Conservation (phyloP, 2,888 invertebrate genomes). For the Cantharis flavilabris region DNA sequence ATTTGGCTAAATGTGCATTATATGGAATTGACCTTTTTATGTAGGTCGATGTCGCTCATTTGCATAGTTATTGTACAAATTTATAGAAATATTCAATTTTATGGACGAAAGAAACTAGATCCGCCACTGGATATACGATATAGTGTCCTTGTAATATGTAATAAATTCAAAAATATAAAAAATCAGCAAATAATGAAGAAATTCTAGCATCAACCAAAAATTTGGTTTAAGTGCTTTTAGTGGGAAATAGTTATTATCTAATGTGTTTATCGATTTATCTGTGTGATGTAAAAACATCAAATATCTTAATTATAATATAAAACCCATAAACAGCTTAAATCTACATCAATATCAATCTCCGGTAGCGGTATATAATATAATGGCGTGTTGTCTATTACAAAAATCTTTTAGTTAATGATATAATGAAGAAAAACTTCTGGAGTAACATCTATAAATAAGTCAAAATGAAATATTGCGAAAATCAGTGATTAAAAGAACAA, state of each 20-base stretch:
- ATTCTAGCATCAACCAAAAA: background rate
- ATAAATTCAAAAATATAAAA: no score
- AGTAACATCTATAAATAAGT: background rate
- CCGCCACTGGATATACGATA: no score
- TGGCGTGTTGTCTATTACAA: background rate
- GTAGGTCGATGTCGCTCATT: no score
- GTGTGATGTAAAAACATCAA: background rate
- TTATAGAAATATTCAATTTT: no score
- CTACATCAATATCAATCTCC: background rate
- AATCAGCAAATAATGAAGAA: no score
- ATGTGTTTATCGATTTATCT: background rate
- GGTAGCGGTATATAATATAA: background rate
- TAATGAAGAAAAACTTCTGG: background rate
- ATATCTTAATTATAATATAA: background rate
- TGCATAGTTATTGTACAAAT: no score
- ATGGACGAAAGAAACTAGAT: no score
- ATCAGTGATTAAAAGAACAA: background rate
- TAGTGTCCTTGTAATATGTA: no score
- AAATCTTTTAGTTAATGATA: background rate
- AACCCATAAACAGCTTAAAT: background rate
- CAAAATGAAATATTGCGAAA: background rate
- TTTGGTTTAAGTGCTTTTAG: background rate
- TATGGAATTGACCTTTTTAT: no score
- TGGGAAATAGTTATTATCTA: background rate
- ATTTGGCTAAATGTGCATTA: no score